Evolutionary conservation across 2,113 vertebrate species (phyloP), one percentile per base, ranked within the genome.

Genomic region (Pitta sordida): DNA sequence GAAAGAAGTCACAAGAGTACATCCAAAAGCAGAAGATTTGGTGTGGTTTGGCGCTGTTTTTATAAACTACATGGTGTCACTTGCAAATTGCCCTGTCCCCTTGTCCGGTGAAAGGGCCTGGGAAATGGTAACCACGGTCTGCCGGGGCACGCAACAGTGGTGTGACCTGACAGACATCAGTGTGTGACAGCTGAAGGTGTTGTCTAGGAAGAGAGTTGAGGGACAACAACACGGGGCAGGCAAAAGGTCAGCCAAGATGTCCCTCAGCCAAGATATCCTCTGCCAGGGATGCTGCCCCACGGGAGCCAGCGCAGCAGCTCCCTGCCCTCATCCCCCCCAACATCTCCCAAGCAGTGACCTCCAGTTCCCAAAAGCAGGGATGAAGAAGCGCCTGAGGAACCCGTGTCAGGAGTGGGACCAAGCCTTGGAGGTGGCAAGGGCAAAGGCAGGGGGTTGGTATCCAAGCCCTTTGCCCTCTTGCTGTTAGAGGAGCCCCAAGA

Each of bases 341-440:
- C 13, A 59, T 37, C 37, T 81, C 51, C 68, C 80, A 11, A 0
- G 1, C 20, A 8, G 8, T 2, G 1, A 56, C 52, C 44, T 52
- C 27, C 55, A 64, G 34, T 24, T 53, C 46, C 65, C 39, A 11
- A 77, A 74, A 41, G 51, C 70, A 55, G 0, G 3, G 44, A 46
- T 1, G 1, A 30, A 43, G 19, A 22, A 39, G 22, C 1, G 6
- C 9, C 18, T 4, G 1, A 8, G 36, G 27, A 65, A 20, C 13
- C 15, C 9, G 7, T 6, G 37, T n/a, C 27, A 44, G 9, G 1
- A 11, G 5, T 1, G 11, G 65, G 23, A 44, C 27, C 13, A 5
- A 17, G 15, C 60, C 22, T 10, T 53, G 27, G 26, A 53, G 13
- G 29, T 19, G 37, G 32, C 34, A 73, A 81, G 68, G 64, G 68